phyloP scores from a whole-genome alignment of 2,797 vertebrate genomes.

The Sebastes variabilis region DNA sequence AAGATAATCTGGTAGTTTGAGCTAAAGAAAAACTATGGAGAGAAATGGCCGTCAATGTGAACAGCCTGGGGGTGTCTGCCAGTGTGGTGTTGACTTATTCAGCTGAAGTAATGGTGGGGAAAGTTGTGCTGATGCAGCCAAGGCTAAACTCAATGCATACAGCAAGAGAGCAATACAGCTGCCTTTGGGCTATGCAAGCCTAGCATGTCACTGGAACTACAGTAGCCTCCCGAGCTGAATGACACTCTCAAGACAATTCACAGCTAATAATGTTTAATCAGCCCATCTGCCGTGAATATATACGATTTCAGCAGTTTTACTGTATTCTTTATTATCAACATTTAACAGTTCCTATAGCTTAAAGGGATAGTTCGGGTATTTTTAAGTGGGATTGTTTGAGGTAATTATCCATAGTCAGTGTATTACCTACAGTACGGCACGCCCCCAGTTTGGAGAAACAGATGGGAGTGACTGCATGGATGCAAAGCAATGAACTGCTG shows the following conservation, averaged over 20 bases:
- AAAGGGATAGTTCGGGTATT: not conserved
- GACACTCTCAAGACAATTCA: conserved; percentile 39
- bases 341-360: not conserved
- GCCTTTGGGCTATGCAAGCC: conserved; percentile 51
- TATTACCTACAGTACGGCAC: no score
- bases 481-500: no score
- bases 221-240: conserved; percentile 37
- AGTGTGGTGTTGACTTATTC: conserved; percentile 55
- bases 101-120: conserved; percentile 61
- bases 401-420: no score
- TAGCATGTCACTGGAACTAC: conserved; percentile 26
- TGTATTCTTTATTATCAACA: not conserved
- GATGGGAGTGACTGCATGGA: no score
- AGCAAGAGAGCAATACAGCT: conserved; percentile 37
- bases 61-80: conserved; percentile 42
- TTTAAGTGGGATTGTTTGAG: no score
- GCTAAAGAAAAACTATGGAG: not conserved
- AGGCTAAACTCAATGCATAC: conserved; percentile 45
- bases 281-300: conserved; percentile 17
- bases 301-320: not conserved
- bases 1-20: conserved; percentile 38
- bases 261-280: conserved; percentile 47
- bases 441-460: no score
- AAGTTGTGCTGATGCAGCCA: conserved; percentile 66
- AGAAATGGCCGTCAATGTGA: conserved; percentile 18